Evolutionary conservation across 2,888 invertebrate genomes (phyloP), one percentile per base, ranked within the genome.

Genomic region (Amblyjoppa fuscipennis): DNA sequence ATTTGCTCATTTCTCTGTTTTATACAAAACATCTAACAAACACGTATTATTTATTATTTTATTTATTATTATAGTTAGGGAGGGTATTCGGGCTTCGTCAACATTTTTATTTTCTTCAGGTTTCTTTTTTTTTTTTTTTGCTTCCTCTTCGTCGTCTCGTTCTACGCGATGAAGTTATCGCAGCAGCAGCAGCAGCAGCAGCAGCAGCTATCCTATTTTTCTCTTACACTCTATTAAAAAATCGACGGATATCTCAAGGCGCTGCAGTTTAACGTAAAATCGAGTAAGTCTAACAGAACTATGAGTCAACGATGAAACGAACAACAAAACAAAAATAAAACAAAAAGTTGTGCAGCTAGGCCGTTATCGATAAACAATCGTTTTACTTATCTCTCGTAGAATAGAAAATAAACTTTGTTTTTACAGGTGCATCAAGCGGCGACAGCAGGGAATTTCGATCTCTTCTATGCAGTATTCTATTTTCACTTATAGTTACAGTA

Each of bases 21-120:
- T 92, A 92, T 93, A 93, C 91, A 93, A 93, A 93, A 93, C 92
- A 92, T 92, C 92, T 92, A 92, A 91, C 89, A 92, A 93, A 92
- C 92, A 92, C 81, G 80, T 85, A 78, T 85, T 81, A 74, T 49
- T 84, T 38, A 38, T 59, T 70, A 73, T 81, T 11, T 68, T 81
- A 69, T 81, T 74, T 68, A 77, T 73, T 68, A 73, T 51, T 68
- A 73, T 51, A 79, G 49, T 84, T 71, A 81, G 73, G 45, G 71
- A 73, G 45, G 45, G 45, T 45, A 45, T 74, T 73, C 64, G 79
- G 71, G 70, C n/a, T 70, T 75, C n/a, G 66, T 59, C 84, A 77
- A 84, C 69, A 78, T 78, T 78, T 80, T 78, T 51, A 0, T 25
- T 59, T 56, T 59, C 11, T 28, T 59, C 49, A 64, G 69, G 68